These are phyloP conservation scores for Popillia japonica DNA, from an alignment of 1,140 invertebrate species.

Conservation along the genomic window DNA sequence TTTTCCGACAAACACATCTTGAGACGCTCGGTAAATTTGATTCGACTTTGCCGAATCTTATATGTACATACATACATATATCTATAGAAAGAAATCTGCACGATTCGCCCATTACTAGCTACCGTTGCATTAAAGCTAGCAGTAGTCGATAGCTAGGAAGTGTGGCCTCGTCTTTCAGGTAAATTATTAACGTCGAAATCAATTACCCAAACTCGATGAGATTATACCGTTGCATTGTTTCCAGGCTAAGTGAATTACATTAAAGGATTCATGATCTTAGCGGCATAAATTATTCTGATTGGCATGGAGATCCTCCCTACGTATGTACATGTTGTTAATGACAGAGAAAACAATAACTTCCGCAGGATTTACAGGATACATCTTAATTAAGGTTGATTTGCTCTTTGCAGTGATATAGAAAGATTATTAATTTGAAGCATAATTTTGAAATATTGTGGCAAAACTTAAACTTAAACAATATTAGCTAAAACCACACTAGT, in stretches of 20 bases:
- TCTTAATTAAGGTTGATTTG: too few relatives aligned
- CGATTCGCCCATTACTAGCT: neutral
- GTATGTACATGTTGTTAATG: neutral
- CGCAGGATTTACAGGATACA: too few relatives aligned
- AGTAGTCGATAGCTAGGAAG: neutral
- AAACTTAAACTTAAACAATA: too few relatives aligned
- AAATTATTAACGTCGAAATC: conserved; percentile 13
- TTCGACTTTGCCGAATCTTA: neutral
- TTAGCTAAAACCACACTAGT: too few relatives aligned
- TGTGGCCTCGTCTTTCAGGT: neutral
- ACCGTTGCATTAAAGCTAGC: neutral
- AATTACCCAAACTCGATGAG: neutral
- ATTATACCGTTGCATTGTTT: neutral
- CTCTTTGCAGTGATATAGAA: too few relatives aligned
- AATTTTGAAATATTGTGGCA: too few relatives aligned
- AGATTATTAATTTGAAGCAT: too few relatives aligned
- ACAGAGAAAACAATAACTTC: too few relatives aligned
- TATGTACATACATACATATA: neutral
- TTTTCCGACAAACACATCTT: neutral
- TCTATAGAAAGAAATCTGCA: neutral
- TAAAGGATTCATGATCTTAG: neutral
- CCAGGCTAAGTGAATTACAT: neutral
- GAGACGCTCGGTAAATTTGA: conserved; percentile 10
- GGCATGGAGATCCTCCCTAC: neutral
- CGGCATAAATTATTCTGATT: neutral